Conservation (phyloP, 2,888 invertebrate genomes). For the Drosophila paucipuncta region DNA sequence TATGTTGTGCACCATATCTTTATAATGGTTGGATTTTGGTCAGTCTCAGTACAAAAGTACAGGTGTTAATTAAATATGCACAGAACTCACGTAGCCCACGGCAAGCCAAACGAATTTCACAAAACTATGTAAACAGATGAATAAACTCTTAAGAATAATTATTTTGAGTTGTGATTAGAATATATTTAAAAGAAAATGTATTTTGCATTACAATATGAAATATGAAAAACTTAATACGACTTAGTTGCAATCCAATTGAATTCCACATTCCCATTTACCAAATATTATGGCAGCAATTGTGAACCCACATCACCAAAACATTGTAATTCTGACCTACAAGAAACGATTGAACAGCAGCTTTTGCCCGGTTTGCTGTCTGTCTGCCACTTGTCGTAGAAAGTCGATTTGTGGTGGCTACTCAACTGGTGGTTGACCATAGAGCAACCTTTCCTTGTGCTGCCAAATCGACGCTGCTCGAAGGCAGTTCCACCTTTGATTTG, state of each 20-base stretch:
- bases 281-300: background rate
- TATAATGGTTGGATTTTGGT: background rate
- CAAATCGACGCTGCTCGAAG: conserved; percentile 9
- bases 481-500: conserved; percentile 46
- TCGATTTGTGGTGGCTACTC: conserved; percentile 23
- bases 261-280: background rate
- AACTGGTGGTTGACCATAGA: conserved; percentile 32
- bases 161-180: background rate
- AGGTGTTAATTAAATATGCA: background rate
- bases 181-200: background rate
- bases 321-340: conserved; percentile 44
- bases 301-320: conserved; percentile 1
- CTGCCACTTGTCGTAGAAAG: conserved; percentile 6
- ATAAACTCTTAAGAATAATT: background rate
- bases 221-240: background rate
- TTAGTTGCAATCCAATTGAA: background rate
- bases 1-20: background rate
- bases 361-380: conserved; percentile 20
- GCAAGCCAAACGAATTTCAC: background rate
- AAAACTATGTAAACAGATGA: background rate
- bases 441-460: conserved; percentile 43
- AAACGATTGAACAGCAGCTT: conserved; percentile 26
- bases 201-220: background rate
- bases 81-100: background rate
- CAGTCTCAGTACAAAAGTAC: background rate